Conservation (phyloP, 2,113 vertebrate genomes). For the Nerophis lumbriciformis region DNA sequence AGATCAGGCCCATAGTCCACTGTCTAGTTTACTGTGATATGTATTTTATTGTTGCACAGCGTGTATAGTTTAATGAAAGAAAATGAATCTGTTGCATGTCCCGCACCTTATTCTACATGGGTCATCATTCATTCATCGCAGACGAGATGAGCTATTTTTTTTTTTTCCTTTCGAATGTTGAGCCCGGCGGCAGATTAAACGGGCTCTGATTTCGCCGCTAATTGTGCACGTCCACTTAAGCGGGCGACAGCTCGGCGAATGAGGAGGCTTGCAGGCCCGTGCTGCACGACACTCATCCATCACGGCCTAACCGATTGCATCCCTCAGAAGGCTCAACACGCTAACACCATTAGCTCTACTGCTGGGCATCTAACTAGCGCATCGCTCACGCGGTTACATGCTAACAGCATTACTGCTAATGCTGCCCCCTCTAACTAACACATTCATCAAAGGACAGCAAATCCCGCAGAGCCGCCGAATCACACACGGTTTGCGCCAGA, state of each 20-base stretch:
- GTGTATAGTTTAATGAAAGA: constrained; percentile 54
- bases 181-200: constrained; percentile 87
- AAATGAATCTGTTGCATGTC: constrained; percentile 72
- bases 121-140: constrained; percentile 60
- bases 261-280: constrained; percentile 72
- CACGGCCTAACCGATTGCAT: constrained; percentile 84
- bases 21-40: neutral
- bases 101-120: constrained; percentile 46
- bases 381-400: constrained; percentile 71
- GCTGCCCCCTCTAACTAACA: constrained; percentile 67
- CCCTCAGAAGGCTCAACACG: constrained; percentile 73
- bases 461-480: constrained; percentile 55
- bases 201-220: constrained; percentile 85
- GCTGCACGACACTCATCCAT: constrained; percentile 80
- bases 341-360: constrained; percentile 73
- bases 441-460: constrained; percentile 62
- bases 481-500: constrained; percentile 36
- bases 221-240: constrained; percentile 86
- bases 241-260: constrained; percentile 80
- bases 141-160: constrained; percentile 45
- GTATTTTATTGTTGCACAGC: constrained; percentile 11
- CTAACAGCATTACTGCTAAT: constrained; percentile 73
- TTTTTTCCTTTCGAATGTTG: constrained; percentile 44
- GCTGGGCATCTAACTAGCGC: constrained; percentile 70
- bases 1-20: too few relatives aligned